Base-by-base conservation (phyloP, 2,113 vertebrate genomes). In the Podarcis raffonei region DNA sequence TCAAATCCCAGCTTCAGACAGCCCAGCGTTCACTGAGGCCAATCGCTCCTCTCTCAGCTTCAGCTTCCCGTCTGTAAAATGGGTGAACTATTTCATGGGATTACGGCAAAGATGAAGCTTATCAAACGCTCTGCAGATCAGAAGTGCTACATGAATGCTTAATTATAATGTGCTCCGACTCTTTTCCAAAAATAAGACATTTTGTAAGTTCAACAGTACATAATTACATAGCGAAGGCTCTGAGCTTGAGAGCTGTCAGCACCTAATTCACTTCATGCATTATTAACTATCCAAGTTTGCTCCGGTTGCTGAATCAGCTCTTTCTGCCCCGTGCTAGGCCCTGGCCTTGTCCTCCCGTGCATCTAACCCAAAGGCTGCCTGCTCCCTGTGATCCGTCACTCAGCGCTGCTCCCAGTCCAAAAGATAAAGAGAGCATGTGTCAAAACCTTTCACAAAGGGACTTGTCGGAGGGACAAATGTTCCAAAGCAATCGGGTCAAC, bases 401-500 rank as follows among this genome's bases (percentile, higher is more conserved):
- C 80, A 83, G 59, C 16, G 16, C n/a, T 89, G 37, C 81, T 88
- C 69, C 1, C 20, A 39, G 27, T 80, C 27, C 81, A 89, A 88
- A 91, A 83, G 88, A 85, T 89, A 88, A 23, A 71, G 94, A 94
- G 83, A 92, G 81, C 57, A 91, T 84, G 79, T 89, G 62, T 86
- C 92, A 94, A 89, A 87, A 91, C 86, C 92, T 92, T 95, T 89
- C 74, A 81, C 87, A 93, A 85, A 89, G 68, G 37, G 16, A 89
- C 92, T 90, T 90, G 89, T n/a, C 8, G 91, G 90, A 92, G 88
- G 86, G 94, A 95, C 86, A 95, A 92, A 94, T 95, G 96, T 96
- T 94, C 91, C 92, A 90, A 91, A 85, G 92, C 3, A 80, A 72
- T 2, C 0, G 32, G 65, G 88, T 95, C 96, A 96, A 95, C 90